Evolutionary conservation across 2,797 vertebrate species (phyloP), one percentile per base, ranked within the genome.

Genomic region (Sebastes trivittatus): DNA sequence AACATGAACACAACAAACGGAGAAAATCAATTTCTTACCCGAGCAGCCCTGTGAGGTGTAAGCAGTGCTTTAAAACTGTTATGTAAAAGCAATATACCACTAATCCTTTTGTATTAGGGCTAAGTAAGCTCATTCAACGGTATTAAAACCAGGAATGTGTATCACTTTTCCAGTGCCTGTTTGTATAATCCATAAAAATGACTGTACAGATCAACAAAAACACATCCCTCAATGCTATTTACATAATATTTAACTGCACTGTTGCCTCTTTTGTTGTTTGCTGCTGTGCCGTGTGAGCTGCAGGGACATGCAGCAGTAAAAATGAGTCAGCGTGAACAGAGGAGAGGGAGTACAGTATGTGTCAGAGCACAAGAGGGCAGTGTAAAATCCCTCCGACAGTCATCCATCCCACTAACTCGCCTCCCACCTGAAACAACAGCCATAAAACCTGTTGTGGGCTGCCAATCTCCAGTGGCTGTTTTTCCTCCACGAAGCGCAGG

Each of bases 391-490:
- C 90, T 93, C 87, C 80, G 77, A 82, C 91, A 90, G 75, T 23
- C 65, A 81, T 93, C 85, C 87, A 90, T 89, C 90, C 78, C 56
- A 78, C 86, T 86, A 91, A 88, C 93, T 90, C 11, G 84, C 88
- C 86, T 86, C 88, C 92, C 94, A 96, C 94, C 95, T 97, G 95
- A 96, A 95, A 96, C 88, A 94, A 95, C 92, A 92, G 84, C 88
- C 80, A 88, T 96, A 94, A 95, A 95, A 95, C 83, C 89, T 95
- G 94, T 95, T 95, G 94, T 88, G 86, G 92, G 91, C 95, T 95
- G 94, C 87, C 92, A 93, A 88, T 88, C 94, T 93, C 82, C 89
- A 89, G 49, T 84, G 81, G 86, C 89, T 89, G 83, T 92, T 85
- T 46, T 89, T 91, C 89, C 64, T 84, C 95, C 93, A 80, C 71